Conservation (phyloP, 2,113 vertebrate species). For the Emydocephalus ijimae region DNA sequence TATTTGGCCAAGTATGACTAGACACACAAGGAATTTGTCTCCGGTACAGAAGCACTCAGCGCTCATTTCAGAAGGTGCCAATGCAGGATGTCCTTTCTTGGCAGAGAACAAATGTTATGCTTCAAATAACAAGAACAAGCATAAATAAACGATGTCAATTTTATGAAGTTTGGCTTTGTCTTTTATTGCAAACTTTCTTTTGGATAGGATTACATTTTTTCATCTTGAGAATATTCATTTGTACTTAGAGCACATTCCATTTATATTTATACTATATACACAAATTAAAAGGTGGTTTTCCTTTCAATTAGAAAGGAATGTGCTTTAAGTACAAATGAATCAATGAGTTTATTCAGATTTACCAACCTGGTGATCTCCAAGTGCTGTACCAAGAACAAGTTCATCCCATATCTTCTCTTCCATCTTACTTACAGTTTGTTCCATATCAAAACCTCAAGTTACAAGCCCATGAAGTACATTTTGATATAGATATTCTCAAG, state of each 20-base stretch:
- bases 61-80: not conserved
- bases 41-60: not conserved
- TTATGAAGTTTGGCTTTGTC: not conserved
- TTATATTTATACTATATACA: too few relatives aligned
- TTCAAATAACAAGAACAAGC: not conserved
- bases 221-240: not conserved
- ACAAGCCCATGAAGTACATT: not conserved
- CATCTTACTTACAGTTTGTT: not conserved
- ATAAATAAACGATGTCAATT: slow-evolving; percentile 14
- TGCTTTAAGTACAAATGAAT: not conserved
- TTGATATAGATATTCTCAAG: not conserved
- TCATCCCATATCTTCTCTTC: not conserved
- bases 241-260: too few relatives aligned
- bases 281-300: not conserved
- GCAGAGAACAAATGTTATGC: not conserved
- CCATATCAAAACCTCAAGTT: not conserved
- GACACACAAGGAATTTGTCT: not conserved
- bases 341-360: not conserved
- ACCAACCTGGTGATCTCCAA: not conserved
- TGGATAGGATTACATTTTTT: not conserved
- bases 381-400: not conserved
- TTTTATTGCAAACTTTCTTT: not conserved
- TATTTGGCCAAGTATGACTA: not conserved
- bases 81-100: not conserved
- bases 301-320: not conserved